Base-by-base conservation (phyloP, 2,888 invertebrate genomes). In the Eupithecia abbreviata region DNA sequence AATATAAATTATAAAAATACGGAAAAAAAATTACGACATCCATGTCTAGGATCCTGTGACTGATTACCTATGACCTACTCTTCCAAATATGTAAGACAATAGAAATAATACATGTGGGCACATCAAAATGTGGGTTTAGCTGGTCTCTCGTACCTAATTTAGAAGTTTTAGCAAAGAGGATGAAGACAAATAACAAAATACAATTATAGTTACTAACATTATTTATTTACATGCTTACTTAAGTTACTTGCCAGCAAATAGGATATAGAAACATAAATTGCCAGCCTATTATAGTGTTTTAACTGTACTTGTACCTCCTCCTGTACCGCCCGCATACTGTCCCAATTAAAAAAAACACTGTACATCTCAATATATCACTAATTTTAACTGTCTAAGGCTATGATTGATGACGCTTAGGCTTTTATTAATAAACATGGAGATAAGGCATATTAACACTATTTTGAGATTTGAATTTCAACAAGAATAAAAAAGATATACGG, bases 261-360 rank as follows among this genome's bases (percentile, higher is more conserved):
- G 69, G 69, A 69, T 76, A 87, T 84, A 85, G 85, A 87, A 86
- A 87, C 85, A 85, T 85, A 51, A 7, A 51, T n/a, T n/a, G 7
- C 15, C 7, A 51, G 7, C 7, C 15, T 6, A 51, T 30, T 51
- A n/a, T 7, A 15, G 51, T 51, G n/a, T n/a, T 55, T 18, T n/a
- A 51, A 55, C 6, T 55, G 3, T 55, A 55, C 55, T 55, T 55
- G n/a, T 55, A n/a, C 7, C n/a, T 7, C n/a, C 5, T n/a, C n/a
- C 3, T n/a, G 7, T n/a, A n/a, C n/a, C n/a, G n/a, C n/a, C 55
- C 5, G 18, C 18, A 18, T 18, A 18, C n/a, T 18, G 9, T 18
- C 55, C 55, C 55, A 18, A 9, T 45, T 51, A 51, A 18, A 58
- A 58, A 30, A 18, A 0, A 58, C 9, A 9, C 7, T 18, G 18